Conservation (phyloP, 2,888 invertebrate genomes). For the Thecocarcelia acutangulata region DNA sequence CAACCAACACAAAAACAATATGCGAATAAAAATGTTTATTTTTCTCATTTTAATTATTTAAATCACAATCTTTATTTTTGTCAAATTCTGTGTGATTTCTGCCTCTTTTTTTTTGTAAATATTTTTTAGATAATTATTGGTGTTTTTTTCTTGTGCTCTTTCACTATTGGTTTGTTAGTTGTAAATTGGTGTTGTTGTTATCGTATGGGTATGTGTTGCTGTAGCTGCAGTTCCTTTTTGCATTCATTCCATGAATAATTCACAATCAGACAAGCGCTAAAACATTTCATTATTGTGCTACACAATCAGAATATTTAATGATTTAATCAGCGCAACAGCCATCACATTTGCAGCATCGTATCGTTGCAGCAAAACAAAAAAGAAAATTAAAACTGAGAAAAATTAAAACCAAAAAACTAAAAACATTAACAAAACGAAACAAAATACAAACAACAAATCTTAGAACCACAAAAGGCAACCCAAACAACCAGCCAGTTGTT, state of each 20-base stretch:
- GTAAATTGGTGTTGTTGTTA: constrained; percentile 52
- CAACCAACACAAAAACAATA: background rate
- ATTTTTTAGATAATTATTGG: constrained; percentile 58
- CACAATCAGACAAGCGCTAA: constrained; percentile 80
- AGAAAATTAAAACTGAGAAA: constrained; percentile 21
- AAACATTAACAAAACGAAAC: constrained; percentile 12
- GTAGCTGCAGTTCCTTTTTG: constrained; percentile 63
- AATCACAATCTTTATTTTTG: constrained; percentile 47
- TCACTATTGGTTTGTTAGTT: constrained; percentile 56
- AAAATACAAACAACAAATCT: constrained; percentile 28
- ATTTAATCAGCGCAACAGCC: constrained; percentile 75
- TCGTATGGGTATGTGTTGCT: background rate
- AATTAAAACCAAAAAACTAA: constrained; percentile 33
- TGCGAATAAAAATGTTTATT: background rate
- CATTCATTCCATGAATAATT: constrained; percentile 80
- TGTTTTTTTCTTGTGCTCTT: constrained; percentile 9
- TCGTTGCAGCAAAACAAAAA: constrained; percentile 47
- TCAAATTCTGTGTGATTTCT: constrained; percentile 42
- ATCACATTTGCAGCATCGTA: constrained; percentile 70
- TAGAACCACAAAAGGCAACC: constrained; percentile 47
- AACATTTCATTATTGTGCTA: constrained; percentile 81
- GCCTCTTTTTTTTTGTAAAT: background rate
- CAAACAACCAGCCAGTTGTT: constrained; percentile 40
- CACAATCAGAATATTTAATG: constrained; percentile 81
- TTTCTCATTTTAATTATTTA: constrained; percentile 59